A percentile compares a stretch with the other conserved stretches of the same genome.
phyloP scores from a whole-genome alignment of 2,797 vertebrate species.

The Syngnathus acus region DNA sequence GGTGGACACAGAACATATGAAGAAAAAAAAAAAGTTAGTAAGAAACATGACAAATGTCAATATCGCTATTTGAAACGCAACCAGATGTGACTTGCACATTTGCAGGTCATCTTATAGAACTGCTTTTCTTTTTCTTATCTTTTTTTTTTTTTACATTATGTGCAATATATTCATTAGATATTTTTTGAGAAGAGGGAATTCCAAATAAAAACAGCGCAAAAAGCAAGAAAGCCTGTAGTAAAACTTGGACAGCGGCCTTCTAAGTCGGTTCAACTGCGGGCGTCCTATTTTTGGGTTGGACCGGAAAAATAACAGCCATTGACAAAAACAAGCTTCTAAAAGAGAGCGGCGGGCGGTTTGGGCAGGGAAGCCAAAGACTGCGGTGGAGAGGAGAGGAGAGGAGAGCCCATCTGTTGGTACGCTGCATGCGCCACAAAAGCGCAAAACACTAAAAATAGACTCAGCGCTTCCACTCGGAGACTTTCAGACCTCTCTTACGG shows the following conservation, averaged over 20 bases:
- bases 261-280: background rate
- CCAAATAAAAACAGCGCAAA: background rate
- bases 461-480: conserved; percentile 7
- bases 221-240: too few relatives aligned
- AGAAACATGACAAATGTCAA: background rate
- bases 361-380: conserved; percentile 29
- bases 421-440: conserved; percentile 11
- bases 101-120: too few relatives aligned
- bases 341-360: conserved; percentile 16
- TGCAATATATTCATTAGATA: too few relatives aligned
- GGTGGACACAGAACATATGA: background rate
- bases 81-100: too few relatives aligned
- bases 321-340: conserved; percentile 45
- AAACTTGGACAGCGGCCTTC: background rate
- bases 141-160: too few relatives aligned
- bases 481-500: background rate
- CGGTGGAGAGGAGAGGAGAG: conserved; percentile 18
- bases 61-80: too few relatives aligned
- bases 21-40: background rate
- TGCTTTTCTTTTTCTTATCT: too few relatives aligned
- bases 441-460: conserved; percentile 36
- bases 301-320: conserved; percentile 10
- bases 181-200: background rate
- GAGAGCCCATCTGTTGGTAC: conserved; percentile 32
- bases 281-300: conserved; percentile 21